Evolutionary conservation across 1,140 invertebrate species (phyloP).

Genomic region (Globodera ellingtonae): DNA sequence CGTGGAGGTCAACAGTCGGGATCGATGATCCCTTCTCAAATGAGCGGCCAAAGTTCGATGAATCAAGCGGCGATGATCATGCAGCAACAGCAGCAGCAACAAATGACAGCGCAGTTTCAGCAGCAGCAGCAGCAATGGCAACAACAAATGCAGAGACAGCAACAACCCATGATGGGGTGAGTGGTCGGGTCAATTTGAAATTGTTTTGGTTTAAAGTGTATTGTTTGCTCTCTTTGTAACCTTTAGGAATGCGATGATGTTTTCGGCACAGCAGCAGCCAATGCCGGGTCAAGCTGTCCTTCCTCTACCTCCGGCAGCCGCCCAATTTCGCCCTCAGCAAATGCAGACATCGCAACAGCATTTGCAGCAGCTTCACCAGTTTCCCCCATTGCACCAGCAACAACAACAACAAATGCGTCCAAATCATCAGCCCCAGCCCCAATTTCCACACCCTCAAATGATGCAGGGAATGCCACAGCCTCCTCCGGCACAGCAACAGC

Average conservation of each 20-base stretch:
- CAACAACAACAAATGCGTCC: not conserved
- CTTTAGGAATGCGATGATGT: not conserved
- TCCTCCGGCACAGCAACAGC: slow-evolving; percentile 16
- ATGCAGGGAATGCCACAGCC: not conserved
- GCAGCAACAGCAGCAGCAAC: slow-evolving; percentile 13
- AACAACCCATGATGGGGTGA: not conserved
- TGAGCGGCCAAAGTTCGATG: slow-evolving; percentile 4
- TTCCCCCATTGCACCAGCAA: not conserved
- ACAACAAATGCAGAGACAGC: not conserved
- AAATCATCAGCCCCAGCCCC: not conserved
- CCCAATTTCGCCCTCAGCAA: not conserved
- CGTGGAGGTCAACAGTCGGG: not conserved
- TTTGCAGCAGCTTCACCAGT: not conserved
- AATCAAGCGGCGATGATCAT: slow-evolving; percentile 9
- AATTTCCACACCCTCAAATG: not conserved
- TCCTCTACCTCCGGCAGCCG: not conserved
- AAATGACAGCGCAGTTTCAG: not conserved
- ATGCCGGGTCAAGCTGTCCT: not conserved
- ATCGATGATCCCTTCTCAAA: slow-evolving; percentile 11
- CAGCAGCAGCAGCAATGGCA: not conserved
- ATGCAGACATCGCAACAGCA: not conserved
- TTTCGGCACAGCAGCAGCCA: not conserved
- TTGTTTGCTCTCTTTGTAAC: not conserved
- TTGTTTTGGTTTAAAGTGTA: no score
- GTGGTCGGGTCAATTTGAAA: no score